Evolutionary conservation across 2,113 vertebrate genomes (phyloP).

Genomic region (Epinephelus lanceolatus): DNA sequence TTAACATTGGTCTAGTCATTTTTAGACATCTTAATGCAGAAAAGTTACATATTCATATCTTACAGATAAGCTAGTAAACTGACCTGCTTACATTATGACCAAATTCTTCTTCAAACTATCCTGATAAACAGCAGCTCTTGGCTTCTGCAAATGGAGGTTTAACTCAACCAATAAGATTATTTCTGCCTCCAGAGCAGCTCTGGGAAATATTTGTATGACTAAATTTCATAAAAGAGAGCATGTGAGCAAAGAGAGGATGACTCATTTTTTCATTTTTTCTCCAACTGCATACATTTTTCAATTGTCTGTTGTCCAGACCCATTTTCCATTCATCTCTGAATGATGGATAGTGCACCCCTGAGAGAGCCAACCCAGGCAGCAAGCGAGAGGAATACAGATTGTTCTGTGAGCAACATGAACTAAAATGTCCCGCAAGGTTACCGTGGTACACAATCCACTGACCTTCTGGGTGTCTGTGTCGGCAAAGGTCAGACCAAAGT

Average conservation of each 20-base stretch:
- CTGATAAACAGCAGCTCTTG: constrained; percentile 6
- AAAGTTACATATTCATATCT: not conserved
- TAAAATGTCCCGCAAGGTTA: not conserved
- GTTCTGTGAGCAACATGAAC: constrained; percentile 17
- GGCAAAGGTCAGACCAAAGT: constrained; percentile 95
- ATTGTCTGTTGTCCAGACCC: constrained; percentile 29
- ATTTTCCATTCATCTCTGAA: constrained; percentile 54
- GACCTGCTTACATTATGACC: not conserved
- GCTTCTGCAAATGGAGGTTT: constrained; percentile 17
- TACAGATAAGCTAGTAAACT: not conserved
- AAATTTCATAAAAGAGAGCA: constrained; percentile 1
- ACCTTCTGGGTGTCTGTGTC: constrained; percentile 98
- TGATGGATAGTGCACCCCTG: constrained; percentile 49
- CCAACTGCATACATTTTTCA: constrained; percentile 38
- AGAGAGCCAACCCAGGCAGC: constrained; percentile 6
- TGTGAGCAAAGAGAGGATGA: constrained; percentile 26
- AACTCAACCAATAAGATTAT: constrained; percentile 14
- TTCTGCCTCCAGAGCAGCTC: not conserved
- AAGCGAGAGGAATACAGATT: constrained; percentile 59
- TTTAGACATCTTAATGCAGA: too few species aligned
- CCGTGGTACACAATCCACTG: constrained; percentile 58
- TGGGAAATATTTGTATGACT: constrained; percentile 35
- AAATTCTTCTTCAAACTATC: constrained; percentile 20
- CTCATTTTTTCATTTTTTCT: constrained; percentile 28
- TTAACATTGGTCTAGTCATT: too few species aligned